Conservation (phyloP, 2,113 vertebrate species). For the Sturnus vulgaris region DNA sequence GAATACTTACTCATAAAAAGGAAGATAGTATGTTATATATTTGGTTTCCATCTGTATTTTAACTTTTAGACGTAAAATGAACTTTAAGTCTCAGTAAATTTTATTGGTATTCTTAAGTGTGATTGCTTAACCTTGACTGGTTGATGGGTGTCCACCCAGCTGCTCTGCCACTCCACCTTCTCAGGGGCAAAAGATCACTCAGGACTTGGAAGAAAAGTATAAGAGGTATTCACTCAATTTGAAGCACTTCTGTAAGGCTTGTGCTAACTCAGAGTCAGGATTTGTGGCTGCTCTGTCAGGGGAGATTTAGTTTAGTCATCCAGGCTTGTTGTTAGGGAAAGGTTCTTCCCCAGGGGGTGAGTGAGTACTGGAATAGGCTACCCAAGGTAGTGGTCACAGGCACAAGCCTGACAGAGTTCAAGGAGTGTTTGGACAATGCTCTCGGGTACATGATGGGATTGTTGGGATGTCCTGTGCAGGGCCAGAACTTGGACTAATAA, state of each 20-base stretch:
- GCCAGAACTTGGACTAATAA: neutral
- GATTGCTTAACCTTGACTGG: neutral
- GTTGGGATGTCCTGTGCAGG: neutral
- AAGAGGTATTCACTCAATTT: neutral
- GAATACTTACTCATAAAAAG: neutral
- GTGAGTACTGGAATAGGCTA: neutral
- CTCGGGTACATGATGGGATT: neutral
- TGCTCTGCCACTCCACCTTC: neutral
- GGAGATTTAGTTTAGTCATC: neutral
- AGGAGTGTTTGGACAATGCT: neutral
- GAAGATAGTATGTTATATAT: neutral
- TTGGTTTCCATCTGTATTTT: neutral
- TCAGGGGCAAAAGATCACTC: neutral
- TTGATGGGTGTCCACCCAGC: neutral
- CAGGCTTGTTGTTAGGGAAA: neutral
- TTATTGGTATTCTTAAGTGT: neutral
- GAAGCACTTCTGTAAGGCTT: neutral
- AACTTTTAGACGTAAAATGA: neutral
- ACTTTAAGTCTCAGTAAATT: neutral
- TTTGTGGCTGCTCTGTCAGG: rapidly evolving
- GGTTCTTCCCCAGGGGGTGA: neutral
- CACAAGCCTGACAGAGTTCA: neutral
- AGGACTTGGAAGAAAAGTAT: neutral
- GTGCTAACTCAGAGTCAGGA: rapidly evolving
- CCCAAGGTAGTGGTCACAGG: no score